Base-by-base conservation (phyloP, 1,140 invertebrate genomes). In the Chironomus striatipennis region DNA sequence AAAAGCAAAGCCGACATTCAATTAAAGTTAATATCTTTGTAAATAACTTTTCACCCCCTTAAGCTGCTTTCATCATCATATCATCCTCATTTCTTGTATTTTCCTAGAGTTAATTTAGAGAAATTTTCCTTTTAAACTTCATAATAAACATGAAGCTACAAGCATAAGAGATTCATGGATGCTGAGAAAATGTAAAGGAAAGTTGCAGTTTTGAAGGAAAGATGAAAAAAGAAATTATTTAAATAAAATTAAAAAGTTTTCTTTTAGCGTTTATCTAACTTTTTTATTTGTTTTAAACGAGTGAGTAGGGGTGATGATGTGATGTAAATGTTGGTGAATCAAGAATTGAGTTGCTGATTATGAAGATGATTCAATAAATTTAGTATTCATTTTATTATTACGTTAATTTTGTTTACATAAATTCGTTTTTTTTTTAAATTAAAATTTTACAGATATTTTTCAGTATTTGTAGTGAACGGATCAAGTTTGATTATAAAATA, bases 41-140 rank as follows among this genome's bases (percentile, higher is more conserved):
- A 70, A 70, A 70, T 70, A 70, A 70, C 17, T 70, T 70, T 70
- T 70, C 65, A 20, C 20, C 20, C 10, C 47, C 65, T 18, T 70
- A 70, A 70, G 65, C 65, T 70, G n/a, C 65, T 70, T 70, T 70
- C 65, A 70, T 21, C 65, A 70, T 21, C 47, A 57, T 57, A 57
- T 57, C 47, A 57, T 57, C 47, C 47, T 12, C 47, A 47, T n/a
- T n/a, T n/a, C 12, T 10, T 10, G 8, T 57, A n/a, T 57, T 10
- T n/a, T 57, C 12, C 5, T 12, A 57, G 47, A 57, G 47, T 57
- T 57, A 57, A 57, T 57, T 57, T 57, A 57, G 47, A 57, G 47
- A 57, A 57, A 47, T 47, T 47, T 15, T 15, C 47, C 47, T 57
- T 57, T 57, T 57, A 5, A 34, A 34, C 24, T 34, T 34, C 24